Evolutionary conservation across 2,797 vertebrate species (phyloP), one percentile per base, ranked within the genome.

Genomic region (Meriones psammophilus): DNA sequence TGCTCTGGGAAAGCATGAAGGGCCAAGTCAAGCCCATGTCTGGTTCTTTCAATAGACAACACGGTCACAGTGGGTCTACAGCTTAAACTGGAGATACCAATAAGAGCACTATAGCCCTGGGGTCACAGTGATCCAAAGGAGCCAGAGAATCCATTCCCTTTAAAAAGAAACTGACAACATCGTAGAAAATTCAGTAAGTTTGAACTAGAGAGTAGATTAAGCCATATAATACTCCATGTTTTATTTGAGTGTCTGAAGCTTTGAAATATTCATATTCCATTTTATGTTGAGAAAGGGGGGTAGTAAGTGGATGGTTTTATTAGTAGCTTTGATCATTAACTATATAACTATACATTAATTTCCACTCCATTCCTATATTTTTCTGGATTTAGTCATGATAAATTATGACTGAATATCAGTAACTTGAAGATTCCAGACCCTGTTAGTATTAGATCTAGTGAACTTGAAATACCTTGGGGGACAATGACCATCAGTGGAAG

Each of bases 311-410:
- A 69, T 80, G 46, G n/a, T n/a, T 64, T 22, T 79, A 60, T 69
- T 58, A 62, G 28, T 76, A 89, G 17, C n/a, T 77, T 81, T 58
- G 26, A 30, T 89, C 36, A 94, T 83, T 92, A 39, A 85, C n/a
- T 88, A 85, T 5, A 42, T 36, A 56, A 30, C 8, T 36, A 69
- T 33, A 71, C 5, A 24, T 12, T 62, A n/a, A 30, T 76, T n/a
- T 76, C 36, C 12, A 18, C 18, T 18, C 18, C 4, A 46, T 24
- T 33, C 56, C 24, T 54, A 28, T 5, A 64, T 54, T 66, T 60
- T 12, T 39, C 30, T 62, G 28, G 28, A 62, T 46, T 54, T 71
- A 4, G 0, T 17, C 33, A 36, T 36, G 33, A 22, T 79, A 64
- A 78, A 30, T 46, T 60, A 30, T 54, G 24, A 10, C 62, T 68